phyloP scores from a whole-genome alignment of 2,797 vertebrate species.

The Apogon hyalosoma region DNA sequence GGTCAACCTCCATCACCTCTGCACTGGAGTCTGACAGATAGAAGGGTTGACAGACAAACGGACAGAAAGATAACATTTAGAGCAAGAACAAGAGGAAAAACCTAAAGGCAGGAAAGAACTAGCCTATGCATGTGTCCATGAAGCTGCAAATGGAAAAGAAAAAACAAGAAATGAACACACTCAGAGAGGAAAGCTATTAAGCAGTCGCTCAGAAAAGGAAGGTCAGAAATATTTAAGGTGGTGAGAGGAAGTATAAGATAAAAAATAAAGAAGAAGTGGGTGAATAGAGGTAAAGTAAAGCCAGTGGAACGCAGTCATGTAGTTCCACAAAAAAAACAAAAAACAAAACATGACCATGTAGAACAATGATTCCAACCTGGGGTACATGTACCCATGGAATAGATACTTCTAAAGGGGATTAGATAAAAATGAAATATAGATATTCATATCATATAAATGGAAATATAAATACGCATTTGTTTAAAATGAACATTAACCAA shows the following conservation, averaged over 20 bases:
- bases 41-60: neutral
- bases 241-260: slow-evolving; percentile 9
- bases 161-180: neutral
- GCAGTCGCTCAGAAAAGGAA: slow-evolving; percentile 15
- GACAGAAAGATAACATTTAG: neutral
- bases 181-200: slow-evolving; percentile 3
- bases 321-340: no score
- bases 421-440: no score
- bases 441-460: no score
- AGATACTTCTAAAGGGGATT: no score
- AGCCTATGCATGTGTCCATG: neutral
- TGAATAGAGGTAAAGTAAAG: slow-evolving; percentile 12
- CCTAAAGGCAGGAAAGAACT: neutral
- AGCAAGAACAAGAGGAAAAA: neutral
- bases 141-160: neutral
- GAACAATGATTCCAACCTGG: no score
- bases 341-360: no score
- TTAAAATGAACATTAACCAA: no score
- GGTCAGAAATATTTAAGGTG: slow-evolving; percentile 12
- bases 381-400: no score
- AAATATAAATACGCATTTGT: no score
- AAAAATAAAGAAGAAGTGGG: slow-evolving; percentile 43
- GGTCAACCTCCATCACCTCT: slow-evolving; percentile 98
- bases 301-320: neutral
- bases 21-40: slow-evolving; percentile 88